phyloP scores from a whole-genome alignment of 2,797 vertebrate species.

The Gouania willdenowi region DNA sequence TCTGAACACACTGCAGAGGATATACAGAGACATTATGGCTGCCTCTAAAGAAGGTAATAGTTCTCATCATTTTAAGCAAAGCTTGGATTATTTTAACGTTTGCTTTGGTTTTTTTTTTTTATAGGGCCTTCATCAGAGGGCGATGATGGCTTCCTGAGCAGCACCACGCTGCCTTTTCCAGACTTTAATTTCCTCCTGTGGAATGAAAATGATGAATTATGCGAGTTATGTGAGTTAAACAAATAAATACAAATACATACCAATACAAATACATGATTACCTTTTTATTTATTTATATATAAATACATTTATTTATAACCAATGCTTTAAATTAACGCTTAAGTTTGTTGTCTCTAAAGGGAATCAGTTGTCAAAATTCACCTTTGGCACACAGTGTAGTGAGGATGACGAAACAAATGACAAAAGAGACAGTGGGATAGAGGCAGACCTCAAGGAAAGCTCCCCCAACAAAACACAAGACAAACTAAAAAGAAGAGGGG shows the following conservation, averaged over 20 bases:
- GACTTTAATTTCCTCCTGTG: constrained; percentile 81
- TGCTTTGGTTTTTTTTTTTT: background rate
- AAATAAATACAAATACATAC: too few relatives aligned
- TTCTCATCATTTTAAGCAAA: background rate
- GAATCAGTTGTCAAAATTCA: constrained; percentile 77
- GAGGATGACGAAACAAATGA: constrained; percentile 31
- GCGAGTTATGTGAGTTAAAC: constrained; percentile 81
- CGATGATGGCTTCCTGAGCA: constrained; percentile 7
- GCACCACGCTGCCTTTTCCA: constrained; percentile 74
- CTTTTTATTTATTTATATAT: too few relatives aligned
- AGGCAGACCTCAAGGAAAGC: constrained; percentile 66
- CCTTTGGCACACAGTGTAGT: constrained; percentile 54
- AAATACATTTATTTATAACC: too few relatives aligned
- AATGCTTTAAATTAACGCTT: too few relatives aligned
- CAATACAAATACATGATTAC: too few relatives aligned
- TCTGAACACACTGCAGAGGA: constrained; percentile 58
- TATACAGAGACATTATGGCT: constrained; percentile 67
- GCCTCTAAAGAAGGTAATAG: constrained; percentile 34
- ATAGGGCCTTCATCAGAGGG: constrained; percentile 10
- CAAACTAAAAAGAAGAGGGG: constrained; percentile 67
- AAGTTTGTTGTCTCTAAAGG: too few relatives aligned
- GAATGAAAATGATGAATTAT: constrained; percentile 81
- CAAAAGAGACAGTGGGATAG: constrained; percentile 72
- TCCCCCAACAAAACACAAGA: background rate
- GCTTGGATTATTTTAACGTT: background rate